phyloP scores from a whole-genome alignment of 2,113 vertebrate genomes.

The Lota lota region DNA sequence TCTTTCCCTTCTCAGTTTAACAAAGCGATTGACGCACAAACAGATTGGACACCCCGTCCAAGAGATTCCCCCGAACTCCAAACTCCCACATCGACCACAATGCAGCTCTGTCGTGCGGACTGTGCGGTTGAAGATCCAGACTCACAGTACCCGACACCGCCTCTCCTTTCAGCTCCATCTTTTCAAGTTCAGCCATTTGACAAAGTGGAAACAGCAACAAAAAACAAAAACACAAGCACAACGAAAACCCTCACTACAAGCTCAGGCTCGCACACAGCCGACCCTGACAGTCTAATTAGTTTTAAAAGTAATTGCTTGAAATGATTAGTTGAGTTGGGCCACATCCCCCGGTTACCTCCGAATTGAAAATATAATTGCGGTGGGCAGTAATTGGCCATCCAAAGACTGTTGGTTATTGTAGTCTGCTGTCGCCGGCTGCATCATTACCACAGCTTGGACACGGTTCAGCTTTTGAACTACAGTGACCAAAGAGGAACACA shows the following conservation, averaged over 20 bases:
- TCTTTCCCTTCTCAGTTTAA: too few relatives aligned
- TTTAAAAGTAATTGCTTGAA: conserved; percentile 78
- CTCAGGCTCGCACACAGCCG: conserved; percentile 54
- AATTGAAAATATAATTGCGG: conserved; percentile 78
- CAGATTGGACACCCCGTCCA: too few relatives aligned
- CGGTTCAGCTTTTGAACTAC: conserved; percentile 73
- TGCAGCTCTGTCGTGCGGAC: not conserved
- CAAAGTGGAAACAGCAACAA: conserved; percentile 70
- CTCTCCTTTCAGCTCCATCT: conserved; percentile 40
- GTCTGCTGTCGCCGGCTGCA: conserved; percentile 67
- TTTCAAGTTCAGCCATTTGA: conserved; percentile 66
- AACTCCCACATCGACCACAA: conserved; percentile 8
- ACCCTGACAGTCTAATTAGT: conserved; percentile 72
- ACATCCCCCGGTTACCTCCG: conserved; percentile 71
- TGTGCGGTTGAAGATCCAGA: not conserved
- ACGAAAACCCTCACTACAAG: conserved; percentile 29
- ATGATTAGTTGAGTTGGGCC: conserved; percentile 77
- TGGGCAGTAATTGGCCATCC: conserved; percentile 75
- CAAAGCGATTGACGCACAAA: too few relatives aligned
- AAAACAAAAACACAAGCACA: conserved; percentile 52
- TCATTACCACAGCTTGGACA: conserved; percentile 72
- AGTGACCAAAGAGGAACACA: conserved; percentile 69
- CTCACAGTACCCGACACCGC: conserved; percentile 47
- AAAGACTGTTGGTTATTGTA: conserved; percentile 75
- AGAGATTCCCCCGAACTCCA: too few relatives aligned